Base-by-base conservation (phyloP, 2,888 invertebrate species). In the Drosophila phalerata region DNA sequence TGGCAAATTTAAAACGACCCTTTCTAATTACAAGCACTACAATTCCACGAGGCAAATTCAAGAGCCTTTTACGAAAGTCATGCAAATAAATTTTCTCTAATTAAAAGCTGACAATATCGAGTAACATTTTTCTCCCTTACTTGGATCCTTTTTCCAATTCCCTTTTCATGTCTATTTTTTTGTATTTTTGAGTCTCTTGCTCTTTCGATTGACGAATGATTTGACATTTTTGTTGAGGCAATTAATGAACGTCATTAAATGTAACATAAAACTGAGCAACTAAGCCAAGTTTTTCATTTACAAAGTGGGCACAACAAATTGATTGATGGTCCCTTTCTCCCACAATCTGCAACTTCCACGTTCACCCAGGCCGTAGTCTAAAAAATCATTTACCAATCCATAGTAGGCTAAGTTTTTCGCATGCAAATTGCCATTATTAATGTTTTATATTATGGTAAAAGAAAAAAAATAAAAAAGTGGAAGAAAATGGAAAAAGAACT, bases 351-450 rank as follows among this genome's bases (percentile, higher is more conserved):
- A 9, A 32, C 34, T 3, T 13, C 17, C 15, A 17, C 32, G 22
- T 32, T 22, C 22, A 6, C 6, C 5, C 17, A 17, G 11, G 2
- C 11, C 32, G 19, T 13, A 32, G 32, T 43, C 32, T 42, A 22
- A 22, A 43, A 62, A 62, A 45, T n/a, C 58, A 60, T 71, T 71
- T 76, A 55, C 69, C 69, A 58, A 73, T 64, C 49, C 38, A 57
- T 34, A 56, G 47, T 25, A 61, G 48, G 37, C 53, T 61, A 58
- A 60, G 38, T 37, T 32, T 40, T 10, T 47, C 49, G 56, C 58
- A 81, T 81, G 82, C 77, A 82, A 82, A 82, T 79, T 83, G 79
- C 77, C 77, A 52, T 81, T 83, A 83, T 81, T 77, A 81, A 83
- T 77, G 77, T 83, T 81, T 82, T 64, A 79, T 82, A 70, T 82